Evolutionary conservation across 2,113 vertebrate species (phyloP), one percentile per base, ranked within the genome.

Genomic region (Atrichornis clamosus): DNA sequence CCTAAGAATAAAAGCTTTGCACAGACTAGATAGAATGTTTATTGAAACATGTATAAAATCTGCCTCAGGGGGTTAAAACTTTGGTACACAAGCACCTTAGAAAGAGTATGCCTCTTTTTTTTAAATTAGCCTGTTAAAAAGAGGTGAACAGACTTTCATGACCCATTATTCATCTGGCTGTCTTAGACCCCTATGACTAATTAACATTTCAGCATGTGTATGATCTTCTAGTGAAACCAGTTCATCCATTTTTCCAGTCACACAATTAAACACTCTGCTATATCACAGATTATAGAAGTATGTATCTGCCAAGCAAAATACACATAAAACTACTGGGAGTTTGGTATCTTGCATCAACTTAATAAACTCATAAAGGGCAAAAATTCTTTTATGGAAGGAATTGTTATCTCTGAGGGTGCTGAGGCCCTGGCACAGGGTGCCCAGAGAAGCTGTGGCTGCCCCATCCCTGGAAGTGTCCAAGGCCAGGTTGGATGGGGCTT

Each of bases 371-470:
- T 0, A 2, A 64, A 42, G 11, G 58, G 19, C 42, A 62, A 70
- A 28, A 67, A 35, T n/a, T 55, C 10, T 20, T 70, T 55, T 30
- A 62, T 1, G 1, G 55, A 27, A 69, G 12, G 30, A 62, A 41
- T n/a, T 23, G 0, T 7, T 47, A 8, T 1, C n/a, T 55, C 19
- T 1, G 9, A 55, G n/a, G 39, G 55, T 47, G 30, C 18, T 6
- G 0, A 87, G 28, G 23, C 23, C 55, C 55, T 78, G 55, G 84
- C 28, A 46, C 82, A 68, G 46, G 58, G 5, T 52, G 11, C 17
- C 26, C 37, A 60, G 46, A 52, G 33, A 1, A 60, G 63, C 55
- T 87, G 73, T 7, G 73, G 73, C 63, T 87, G 63, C 13, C n/a
- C 33, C 64, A 46, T 46, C 74, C 46, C 46, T 46, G 46, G 19